These are phyloP conservation scores for Eilema griseolum DNA, from an alignment of 2,888 invertebrate genomes.

Conservation along the genomic window DNA sequence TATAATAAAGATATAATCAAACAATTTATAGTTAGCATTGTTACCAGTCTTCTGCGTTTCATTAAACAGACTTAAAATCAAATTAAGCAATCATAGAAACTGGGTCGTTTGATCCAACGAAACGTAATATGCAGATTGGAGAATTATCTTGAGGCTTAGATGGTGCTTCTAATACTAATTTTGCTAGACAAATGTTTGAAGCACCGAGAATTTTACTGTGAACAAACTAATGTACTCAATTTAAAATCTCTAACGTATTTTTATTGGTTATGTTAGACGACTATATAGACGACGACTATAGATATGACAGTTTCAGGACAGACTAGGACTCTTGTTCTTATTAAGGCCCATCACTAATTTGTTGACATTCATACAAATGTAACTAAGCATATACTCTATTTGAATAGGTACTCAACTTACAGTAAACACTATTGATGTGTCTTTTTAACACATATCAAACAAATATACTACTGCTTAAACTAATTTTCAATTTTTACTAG, in stretches of 20 bases:
- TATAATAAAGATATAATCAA: neutral
- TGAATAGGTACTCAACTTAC: too few relatives aligned
- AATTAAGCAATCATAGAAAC: slow-evolving; percentile 24
- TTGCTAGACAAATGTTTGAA: slow-evolving; percentile 13
- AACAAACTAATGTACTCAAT: neutral
- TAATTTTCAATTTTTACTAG: too few relatives aligned
- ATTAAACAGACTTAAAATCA: slow-evolving; percentile 17
- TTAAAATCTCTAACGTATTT: neutral
- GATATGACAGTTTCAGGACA: too few relatives aligned
- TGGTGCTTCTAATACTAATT: slow-evolving; percentile 24
- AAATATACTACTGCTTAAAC: too few relatives aligned
- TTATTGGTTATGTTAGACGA: too few relatives aligned
- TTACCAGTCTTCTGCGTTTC: neutral
- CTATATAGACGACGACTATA: too few relatives aligned
- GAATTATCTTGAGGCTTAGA: slow-evolving; percentile 28
- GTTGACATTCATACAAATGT: too few relatives aligned
- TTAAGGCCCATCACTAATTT: too few relatives aligned
- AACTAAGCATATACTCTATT: too few relatives aligned
- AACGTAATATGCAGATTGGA: slow-evolving; percentile 28
- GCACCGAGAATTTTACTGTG: neutral
- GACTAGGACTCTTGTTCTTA: too few relatives aligned
- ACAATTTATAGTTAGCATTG: neutral
- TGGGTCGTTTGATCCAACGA: slow-evolving; percentile 25
- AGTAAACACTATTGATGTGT: too few relatives aligned
- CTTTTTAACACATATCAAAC: too few relatives aligned